These are phyloP conservation scores for Poeciliopsis retropinna DNA, from an alignment of 2,113 vertebrate species.

Conservation along the genomic window DNA sequence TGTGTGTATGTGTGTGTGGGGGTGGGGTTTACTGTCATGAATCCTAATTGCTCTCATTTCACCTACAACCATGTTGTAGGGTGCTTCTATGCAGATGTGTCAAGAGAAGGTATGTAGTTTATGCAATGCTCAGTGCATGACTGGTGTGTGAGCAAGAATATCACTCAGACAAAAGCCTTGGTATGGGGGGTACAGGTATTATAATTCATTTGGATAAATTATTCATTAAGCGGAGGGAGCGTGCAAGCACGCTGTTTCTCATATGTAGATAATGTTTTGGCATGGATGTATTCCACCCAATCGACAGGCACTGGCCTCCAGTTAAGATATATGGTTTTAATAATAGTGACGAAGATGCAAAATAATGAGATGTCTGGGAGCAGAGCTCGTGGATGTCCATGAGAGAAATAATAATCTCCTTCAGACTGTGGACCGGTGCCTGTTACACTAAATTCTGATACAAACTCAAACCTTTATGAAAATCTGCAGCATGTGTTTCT, in stretches of 20 bases:
- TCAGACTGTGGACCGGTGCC: conserved; percentile 19
- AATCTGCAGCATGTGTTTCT: background rate
- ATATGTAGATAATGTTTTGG: conserved; percentile 62
- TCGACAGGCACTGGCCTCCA: conserved; percentile 49
- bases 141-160: conserved; percentile 61
- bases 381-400: conserved; percentile 31
- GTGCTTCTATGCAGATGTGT: conserved; percentile 79
- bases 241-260: conserved; percentile 42
- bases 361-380: conserved; percentile 69
- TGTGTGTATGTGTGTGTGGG: conserved; percentile 60
- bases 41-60: conserved; percentile 79
- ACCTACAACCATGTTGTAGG: conserved; percentile 51
- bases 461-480: conserved; percentile 21
- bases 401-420: conserved; percentile 27
- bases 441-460: conserved; percentile 7
- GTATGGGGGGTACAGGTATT: conserved; percentile 49
- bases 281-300: conserved; percentile 62
- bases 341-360: conserved; percentile 71
- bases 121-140: conserved; percentile 67
- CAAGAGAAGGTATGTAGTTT: conserved; percentile 67
- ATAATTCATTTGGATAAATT: conserved; percentile 75
- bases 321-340: conserved; percentile 74
- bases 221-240: conserved; percentile 70
- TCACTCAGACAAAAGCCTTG: conserved; percentile 67
- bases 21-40: conserved; percentile 68